These are phyloP conservation scores for Microplitis manilae DNA, from an alignment of 2,888 invertebrate genomes.

Conservation along the genomic window DNA sequence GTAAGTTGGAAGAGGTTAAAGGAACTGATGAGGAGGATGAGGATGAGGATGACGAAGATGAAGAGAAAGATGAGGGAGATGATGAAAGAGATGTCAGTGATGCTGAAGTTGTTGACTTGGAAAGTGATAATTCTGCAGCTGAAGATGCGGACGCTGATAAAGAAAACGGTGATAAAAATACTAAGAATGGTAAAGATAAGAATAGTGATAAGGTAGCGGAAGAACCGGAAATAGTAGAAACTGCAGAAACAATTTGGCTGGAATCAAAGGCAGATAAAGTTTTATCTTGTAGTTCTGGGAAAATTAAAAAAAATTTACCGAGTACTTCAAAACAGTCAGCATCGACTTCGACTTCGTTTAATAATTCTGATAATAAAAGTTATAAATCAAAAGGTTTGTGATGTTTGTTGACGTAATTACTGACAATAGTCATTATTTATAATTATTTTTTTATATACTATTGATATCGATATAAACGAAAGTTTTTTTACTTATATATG, in stretches of 20 bases:
- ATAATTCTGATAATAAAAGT: neutral
- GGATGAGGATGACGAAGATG: constrained; percentile 30
- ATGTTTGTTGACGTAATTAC: neutral
- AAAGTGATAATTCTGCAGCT: constrained; percentile 3
- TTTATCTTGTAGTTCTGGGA: too few species aligned
- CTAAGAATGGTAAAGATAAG: neutral
- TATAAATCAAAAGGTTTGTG: constrained; percentile 30
- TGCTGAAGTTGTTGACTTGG: constrained; percentile 9
- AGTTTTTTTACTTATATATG: neutral
- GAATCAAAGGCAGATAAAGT: neutral
- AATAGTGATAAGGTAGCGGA: neutral
- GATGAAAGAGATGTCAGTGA: constrained; percentile 8
- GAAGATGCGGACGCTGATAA: constrained; percentile 12
- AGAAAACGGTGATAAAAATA: neutral
- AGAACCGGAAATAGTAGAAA: neutral
- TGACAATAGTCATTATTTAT: neutral
- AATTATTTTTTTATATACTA: constrained; percentile 6
- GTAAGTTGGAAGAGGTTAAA: neutral
- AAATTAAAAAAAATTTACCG: neutral
- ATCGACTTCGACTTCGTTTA: neutral
- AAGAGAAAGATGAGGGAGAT: constrained; percentile 28
- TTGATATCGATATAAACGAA: neutral
- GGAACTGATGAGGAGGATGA: constrained; percentile 4
- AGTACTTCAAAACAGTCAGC: neutral
- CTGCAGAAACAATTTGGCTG: neutral